Evolutionary conservation across 2,113 vertebrate species (phyloP), one percentile per base, ranked within the genome.

Genomic region (Carassius auratus): DNA sequence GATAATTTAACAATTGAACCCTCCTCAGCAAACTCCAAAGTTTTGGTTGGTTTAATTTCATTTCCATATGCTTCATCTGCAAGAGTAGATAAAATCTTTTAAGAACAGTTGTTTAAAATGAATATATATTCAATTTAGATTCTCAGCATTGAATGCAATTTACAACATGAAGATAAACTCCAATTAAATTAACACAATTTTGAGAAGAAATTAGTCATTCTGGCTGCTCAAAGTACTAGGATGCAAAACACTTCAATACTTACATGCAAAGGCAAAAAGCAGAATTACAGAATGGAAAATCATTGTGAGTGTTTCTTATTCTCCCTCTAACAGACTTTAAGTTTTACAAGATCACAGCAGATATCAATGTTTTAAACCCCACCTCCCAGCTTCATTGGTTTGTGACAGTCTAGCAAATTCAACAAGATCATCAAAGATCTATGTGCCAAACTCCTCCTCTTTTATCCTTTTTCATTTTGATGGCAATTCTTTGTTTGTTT

Each of bases 1-100:
- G 50, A 61, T 17, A 76, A 61, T 73, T 7, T 57, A 33, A 38
- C 71, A n/a, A 8, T 61, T 61, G 57, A n/a, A n/a, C 21, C 21
- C 57, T 61, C 57, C 0, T 3, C 57, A 61, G 21, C 5, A 45
- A 23, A 45, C 38, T 13, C 21, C 21, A 6, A 4, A 8, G 71
- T 12, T 45, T 42, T 7, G 5, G 3, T 75, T 69, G 66, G 30
- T 36, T 69, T 69, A 69, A 69, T 69, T 78, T 78, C 76, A 78
- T 78, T n/a, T 78, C 26, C 76, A 57, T 48, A 48, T 48, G 10
- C 3, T 48, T 48, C 3, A 59, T 36, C 52, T 78, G 76, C 4
- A 3, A 76, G 55, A 52, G 10, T 17, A 76, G 1, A 55, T 7
- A 7, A 33, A 55, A 76, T 76, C 1, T 48, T 45, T 48, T 12